Percentiles rank a stretch among this genome's conserved stretches.
Evolutionary conservation across 2,888 invertebrate species (phyloP).

Genomic region (Holacanthella duospinosa): DNA sequence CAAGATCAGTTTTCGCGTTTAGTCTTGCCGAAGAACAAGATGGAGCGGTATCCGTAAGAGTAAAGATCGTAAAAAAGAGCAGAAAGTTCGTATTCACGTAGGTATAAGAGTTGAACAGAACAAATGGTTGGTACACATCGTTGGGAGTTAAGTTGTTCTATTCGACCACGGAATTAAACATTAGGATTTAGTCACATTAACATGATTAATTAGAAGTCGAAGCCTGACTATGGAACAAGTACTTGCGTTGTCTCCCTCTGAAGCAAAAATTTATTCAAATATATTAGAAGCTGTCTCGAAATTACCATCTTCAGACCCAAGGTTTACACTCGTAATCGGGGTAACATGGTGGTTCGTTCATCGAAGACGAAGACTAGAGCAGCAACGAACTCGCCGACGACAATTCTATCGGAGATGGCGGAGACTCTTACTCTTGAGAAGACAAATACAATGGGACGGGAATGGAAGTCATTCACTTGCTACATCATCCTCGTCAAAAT

Average conservation of each 20-base stretch:
- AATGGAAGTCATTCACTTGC: neutral
- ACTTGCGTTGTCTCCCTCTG: conserved; percentile 19
- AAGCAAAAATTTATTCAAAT: conserved; percentile 25
- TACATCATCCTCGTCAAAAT: neutral
- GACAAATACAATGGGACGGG: conserved; percentile 18
- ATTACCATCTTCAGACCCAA: conserved; percentile 29
- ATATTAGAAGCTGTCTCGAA: conserved; percentile 27
- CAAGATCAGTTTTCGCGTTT: too few species aligned
- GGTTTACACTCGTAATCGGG: conserved; percentile 27
- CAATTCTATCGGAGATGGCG: conserved; percentile 28
- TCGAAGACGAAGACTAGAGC: conserved; percentile 25
- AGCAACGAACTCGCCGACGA: conserved; percentile 23
- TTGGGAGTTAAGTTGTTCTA: too few species aligned
- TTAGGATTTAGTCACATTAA: too few species aligned
- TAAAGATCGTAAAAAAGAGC: too few species aligned
- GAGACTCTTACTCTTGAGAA: conserved; percentile 22
- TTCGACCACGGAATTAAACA: too few species aligned
- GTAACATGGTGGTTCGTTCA: conserved; percentile 34
- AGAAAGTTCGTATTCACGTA: too few species aligned
- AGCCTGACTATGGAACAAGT: conserved; percentile 13
- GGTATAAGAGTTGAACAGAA: too few species aligned
- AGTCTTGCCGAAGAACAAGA: too few species aligned
- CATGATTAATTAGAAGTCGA: too few species aligned
- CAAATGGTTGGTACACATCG: too few species aligned
- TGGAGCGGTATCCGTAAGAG: too few species aligned